Conservation (phyloP, 2,888 invertebrate genomes). For the Hartigia nigra region DNA sequence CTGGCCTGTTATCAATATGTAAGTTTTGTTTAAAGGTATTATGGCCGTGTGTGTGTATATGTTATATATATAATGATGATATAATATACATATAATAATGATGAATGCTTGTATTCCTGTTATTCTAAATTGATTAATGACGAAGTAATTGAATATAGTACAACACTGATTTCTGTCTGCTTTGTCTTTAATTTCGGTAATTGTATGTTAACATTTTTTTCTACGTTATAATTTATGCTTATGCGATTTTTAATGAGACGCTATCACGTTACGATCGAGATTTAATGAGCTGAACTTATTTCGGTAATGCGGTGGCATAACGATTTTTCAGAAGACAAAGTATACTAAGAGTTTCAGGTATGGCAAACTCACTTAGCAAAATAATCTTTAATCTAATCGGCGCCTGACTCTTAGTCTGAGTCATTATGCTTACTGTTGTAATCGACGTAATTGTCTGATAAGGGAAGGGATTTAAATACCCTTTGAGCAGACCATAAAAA, state of each 20-base stretch:
- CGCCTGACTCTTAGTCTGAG: not conserved
- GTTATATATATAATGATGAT: too few species aligned
- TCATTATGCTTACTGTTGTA: not conserved
- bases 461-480: not conserved
- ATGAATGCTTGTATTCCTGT: not conserved
- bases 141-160: not conserved
- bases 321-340: not conserved
- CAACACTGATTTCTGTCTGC: not conserved
- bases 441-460: not conserved
- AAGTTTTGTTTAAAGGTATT: not conserved
- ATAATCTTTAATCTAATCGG: not conserved
- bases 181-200: not conserved
- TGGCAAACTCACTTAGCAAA: not conserved
- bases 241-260: not conserved
- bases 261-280: not conserved
- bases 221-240: not conserved
- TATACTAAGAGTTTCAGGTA: not conserved
- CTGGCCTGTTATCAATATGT: not conserved
- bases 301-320: not conserved
- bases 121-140: not conserved
- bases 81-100: too few species aligned
- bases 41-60: too few species aligned
- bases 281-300: not conserved
- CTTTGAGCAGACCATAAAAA: not conserved
- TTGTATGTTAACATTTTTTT: not conserved